Percentiles rank a stretch among this genome's conserved stretches.
Evolutionary conservation across 2,797 vertebrate species (phyloP).

Genomic region (Philypnodon macrostomus): DNA sequence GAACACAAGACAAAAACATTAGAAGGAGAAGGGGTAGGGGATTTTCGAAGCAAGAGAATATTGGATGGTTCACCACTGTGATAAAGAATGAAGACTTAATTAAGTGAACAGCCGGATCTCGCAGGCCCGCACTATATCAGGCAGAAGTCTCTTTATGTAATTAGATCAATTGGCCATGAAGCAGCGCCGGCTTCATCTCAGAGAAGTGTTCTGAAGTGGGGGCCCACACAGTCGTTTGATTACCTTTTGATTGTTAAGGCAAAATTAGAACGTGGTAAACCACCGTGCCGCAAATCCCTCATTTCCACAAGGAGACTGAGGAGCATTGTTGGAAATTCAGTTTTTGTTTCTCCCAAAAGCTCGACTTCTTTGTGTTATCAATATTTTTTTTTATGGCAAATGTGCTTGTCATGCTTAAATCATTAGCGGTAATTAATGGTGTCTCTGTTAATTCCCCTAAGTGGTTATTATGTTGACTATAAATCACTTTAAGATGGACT

Average conservation of each 20-base stretch:
- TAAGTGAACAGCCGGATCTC: constrained; percentile 72
- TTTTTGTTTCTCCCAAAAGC: constrained; percentile 64
- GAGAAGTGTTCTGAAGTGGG: constrained; percentile 70
- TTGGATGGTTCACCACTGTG: constrained; percentile 66
- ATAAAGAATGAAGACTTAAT: constrained; percentile 79
- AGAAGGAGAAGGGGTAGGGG: constrained; percentile 8
- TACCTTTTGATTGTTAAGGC: constrained; percentile 75
- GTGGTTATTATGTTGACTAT: constrained; percentile 69
- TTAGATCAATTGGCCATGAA: constrained; percentile 85
- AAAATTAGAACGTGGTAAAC: constrained; percentile 51
- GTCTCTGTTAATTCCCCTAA: constrained; percentile 76
- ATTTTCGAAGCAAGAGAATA: constrained; percentile 57
- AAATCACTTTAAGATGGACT: constrained; percentile 68
- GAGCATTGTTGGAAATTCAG: constrained; percentile 56
- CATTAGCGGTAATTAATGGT: constrained; percentile 77
- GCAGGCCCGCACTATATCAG: constrained; percentile 64
- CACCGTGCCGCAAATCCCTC: constrained; percentile 57
- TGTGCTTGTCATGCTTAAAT: constrained; percentile 73
- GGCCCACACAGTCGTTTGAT: constrained; percentile 75
- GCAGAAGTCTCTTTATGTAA: constrained; percentile 73
- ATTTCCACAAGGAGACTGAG: constrained; percentile 73
- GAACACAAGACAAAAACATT: too few relatives aligned
- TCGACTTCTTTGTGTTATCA: constrained; percentile 70
- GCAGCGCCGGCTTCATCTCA: constrained; percentile 72
- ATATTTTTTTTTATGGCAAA: constrained; percentile 79